phyloP scores from a whole-genome alignment of 2,888 invertebrate genomes.

The Sminthurinus aureus region DNA sequence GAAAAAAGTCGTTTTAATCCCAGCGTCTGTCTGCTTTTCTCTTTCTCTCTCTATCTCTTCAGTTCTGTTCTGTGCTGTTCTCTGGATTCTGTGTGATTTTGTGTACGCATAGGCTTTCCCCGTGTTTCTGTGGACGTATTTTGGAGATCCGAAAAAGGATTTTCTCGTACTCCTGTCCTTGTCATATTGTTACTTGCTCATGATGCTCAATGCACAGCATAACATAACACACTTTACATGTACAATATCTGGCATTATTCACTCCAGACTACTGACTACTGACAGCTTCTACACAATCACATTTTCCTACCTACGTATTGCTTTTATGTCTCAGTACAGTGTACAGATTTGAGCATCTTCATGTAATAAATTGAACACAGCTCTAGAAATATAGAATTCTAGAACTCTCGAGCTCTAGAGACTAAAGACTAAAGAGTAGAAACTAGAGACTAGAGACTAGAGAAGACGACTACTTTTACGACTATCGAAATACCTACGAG shows the following conservation, averaged over 20 bases:
- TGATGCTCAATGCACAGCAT: background rate
- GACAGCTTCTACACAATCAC: constrained; percentile 8
- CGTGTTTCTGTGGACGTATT: constrained; percentile 39
- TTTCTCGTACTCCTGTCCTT: constrained; percentile 45
- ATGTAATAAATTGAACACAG: no score
- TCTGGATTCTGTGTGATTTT: background rate
- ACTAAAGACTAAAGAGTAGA: background rate
- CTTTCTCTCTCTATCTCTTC: constrained; percentile 27
- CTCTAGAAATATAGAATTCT: background rate
- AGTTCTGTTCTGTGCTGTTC: constrained; percentile 15
- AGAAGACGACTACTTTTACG: background rate
- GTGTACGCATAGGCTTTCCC: constrained; percentile 42
- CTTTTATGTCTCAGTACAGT: no score
- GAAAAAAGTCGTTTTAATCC: constrained; percentile 54
- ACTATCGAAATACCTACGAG: background rate
- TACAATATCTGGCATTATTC: background rate
- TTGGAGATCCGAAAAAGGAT: constrained; percentile 49
- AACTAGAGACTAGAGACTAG: background rate
- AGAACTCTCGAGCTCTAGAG: background rate
- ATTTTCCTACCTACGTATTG: background rate
- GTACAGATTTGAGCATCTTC: no score
- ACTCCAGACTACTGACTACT: background rate
- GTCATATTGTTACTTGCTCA: constrained; percentile 34
- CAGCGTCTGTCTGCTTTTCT: constrained; percentile 45
- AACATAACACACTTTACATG: background rate